phyloP scores from a whole-genome alignment of 1,140 invertebrate genomes.

The Tetraneura akinire region DNA sequence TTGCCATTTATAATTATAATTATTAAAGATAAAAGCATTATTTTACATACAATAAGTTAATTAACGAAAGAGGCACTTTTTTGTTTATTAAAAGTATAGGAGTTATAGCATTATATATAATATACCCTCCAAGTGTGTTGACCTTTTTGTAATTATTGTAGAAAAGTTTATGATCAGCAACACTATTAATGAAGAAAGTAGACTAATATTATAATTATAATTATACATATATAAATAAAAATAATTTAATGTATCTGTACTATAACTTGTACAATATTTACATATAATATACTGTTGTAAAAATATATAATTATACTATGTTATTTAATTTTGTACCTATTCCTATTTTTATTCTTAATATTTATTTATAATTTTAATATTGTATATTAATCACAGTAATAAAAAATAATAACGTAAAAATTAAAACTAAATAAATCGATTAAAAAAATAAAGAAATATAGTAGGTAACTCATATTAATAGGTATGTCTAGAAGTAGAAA shows the following conservation, averaged over 20 bases:
- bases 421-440: no score
- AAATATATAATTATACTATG: conserved; percentile 36
- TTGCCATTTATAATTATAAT: conserved; percentile 20
- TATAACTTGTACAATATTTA: conserved; percentile 43
- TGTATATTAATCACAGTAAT: no score
- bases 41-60: background rate
- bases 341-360: no score
- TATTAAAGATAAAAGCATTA: background rate
- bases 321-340: no score
- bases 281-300: conserved; percentile 48
- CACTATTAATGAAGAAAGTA: conserved; percentile 22
- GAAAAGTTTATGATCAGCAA: background rate
- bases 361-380: no score
- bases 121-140: conserved; percentile 40
- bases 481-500: no score
- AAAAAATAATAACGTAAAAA: no score
- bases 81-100: conserved; percentile 19
- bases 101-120: background rate
- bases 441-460: no score
- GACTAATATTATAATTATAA: conserved; percentile 5
- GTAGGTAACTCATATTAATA: no score
- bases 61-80: conserved; percentile 30
- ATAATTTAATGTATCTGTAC: conserved; percentile 39
- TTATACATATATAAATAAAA: background rate
- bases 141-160: conserved; percentile 40